These are phyloP conservation scores for Mesaphorura yosii DNA, from an alignment of 1,140 invertebrate species.

Conservation along the genomic window DNA sequence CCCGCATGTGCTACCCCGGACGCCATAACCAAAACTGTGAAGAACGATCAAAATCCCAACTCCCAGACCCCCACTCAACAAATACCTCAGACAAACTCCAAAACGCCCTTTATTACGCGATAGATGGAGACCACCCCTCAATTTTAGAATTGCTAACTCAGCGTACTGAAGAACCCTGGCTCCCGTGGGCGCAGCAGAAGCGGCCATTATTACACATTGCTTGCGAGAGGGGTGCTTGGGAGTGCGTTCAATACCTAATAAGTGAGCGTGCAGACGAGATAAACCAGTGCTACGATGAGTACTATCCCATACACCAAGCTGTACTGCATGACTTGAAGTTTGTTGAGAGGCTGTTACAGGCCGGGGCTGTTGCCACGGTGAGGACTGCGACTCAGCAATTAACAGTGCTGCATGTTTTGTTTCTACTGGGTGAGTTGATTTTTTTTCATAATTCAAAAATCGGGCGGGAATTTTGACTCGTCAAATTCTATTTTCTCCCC, in stretches of 20 bases:
- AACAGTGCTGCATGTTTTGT: constrained; percentile 55
- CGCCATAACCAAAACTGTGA: constrained; percentile 58
- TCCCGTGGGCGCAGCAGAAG: constrained; percentile 45
- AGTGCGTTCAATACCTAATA: constrained; percentile 54
- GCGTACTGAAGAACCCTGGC: constrained; percentile 58
- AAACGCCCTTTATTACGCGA: constrained; percentile 58
- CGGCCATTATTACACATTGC: constrained; percentile 39
- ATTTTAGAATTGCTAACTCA: constrained; percentile 51
- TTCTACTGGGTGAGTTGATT: constrained; percentile 41
- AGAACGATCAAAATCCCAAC: constrained; percentile 47
- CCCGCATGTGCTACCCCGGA: constrained; percentile 47
- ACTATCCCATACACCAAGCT: constrained; percentile 59
- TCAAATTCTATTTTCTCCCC: too few species aligned
- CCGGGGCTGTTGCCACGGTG: constrained; percentile 43
- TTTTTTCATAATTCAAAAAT: not conserved
- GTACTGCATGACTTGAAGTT: constrained; percentile 30
- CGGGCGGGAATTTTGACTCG: constrained; percentile 18
- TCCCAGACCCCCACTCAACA: not conserved
- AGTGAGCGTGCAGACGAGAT: constrained; percentile 55
- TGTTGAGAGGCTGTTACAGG: constrained; percentile 18
- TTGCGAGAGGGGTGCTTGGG: constrained; percentile 45
- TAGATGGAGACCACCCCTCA: constrained; percentile 37
- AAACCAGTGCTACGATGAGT: constrained; percentile 60
- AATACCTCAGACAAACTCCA: constrained; percentile 47
- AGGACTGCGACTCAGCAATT: constrained; percentile 59